Conservation (phyloP, 2,797 vertebrate genomes). For the Myotis vivesi region DNA sequence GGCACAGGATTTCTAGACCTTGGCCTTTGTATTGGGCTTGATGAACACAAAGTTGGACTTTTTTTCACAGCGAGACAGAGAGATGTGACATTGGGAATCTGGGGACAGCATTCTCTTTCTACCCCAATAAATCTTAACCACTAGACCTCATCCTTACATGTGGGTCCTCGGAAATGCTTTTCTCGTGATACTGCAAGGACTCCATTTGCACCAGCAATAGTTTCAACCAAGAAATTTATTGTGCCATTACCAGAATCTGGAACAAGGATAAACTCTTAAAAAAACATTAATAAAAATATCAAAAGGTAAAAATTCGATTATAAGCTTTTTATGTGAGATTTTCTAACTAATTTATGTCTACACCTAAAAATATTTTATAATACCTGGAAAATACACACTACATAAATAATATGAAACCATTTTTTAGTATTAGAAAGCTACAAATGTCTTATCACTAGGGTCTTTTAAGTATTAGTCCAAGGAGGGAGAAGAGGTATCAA, state of each 20-base stretch:
- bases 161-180: too few relatives aligned
- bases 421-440: not conserved
- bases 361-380: not conserved
- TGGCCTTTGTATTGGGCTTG: too few relatives aligned
- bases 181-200: too few relatives aligned
- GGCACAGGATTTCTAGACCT: too few relatives aligned
- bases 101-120: too few relatives aligned
- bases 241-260: not conserved
- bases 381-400: not conserved
- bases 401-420: not conserved
- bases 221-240: not conserved
- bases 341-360: not conserved
- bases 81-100: too few relatives aligned
- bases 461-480: not conserved
- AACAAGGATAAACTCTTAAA: not conserved
- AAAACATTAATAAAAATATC: not conserved
- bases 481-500: not conserved
- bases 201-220: not conserved
- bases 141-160: too few relatives aligned
- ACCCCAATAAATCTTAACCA: too few relatives aligned
- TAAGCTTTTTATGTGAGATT: not conserved
- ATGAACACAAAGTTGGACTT: too few relatives aligned
- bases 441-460: not conserved
- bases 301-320: not conserved
- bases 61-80: too few relatives aligned